A percentile compares a stretch with the other conserved stretches of the same genome.
Conservation (phyloP, 1,140 invertebrate species). For the Bicyclus anynana region DNA sequence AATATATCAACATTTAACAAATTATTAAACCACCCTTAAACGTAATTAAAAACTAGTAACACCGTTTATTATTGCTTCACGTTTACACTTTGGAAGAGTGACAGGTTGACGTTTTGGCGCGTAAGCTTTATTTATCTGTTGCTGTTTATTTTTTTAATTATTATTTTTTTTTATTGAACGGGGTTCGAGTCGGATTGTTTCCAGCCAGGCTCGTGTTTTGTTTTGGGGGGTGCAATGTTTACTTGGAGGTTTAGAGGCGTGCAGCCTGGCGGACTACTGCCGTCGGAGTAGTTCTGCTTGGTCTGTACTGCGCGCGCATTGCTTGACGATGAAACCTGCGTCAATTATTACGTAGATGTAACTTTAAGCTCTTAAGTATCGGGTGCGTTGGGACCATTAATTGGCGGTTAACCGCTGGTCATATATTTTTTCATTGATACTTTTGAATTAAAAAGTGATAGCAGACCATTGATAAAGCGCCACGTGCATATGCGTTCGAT, state of each 20-base stretch:
- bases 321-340: conserved; percentile 43
- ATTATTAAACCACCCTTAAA: conserved; percentile 42
- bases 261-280: conserved; percentile 63
- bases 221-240: conserved; percentile 57
- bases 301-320: conserved; percentile 55
- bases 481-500: too few relatives aligned
- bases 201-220: conserved; percentile 67
- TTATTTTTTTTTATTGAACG: conserved; percentile 33
- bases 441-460: too few relatives aligned
- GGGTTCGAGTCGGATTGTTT: conserved; percentile 29
- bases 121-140: conserved; percentile 37
- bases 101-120: conserved; percentile 49
- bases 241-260: conserved; percentile 47
- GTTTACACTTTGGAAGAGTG: conserved; percentile 39
- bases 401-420: not conserved
- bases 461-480: too few relatives aligned
- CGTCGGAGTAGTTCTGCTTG: conserved; percentile 54
- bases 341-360: conserved; percentile 71
- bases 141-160: conserved; percentile 25
- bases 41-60: conserved; percentile 44
- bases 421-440: not conserved
- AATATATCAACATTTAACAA: conserved; percentile 30
- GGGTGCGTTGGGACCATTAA: conserved; percentile 34
- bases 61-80: conserved; percentile 53
- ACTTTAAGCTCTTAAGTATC: conserved; percentile 41